phyloP scores from a whole-genome alignment of 2,888 invertebrate genomes.

The Mesorhabditis spiculigera region DNA sequence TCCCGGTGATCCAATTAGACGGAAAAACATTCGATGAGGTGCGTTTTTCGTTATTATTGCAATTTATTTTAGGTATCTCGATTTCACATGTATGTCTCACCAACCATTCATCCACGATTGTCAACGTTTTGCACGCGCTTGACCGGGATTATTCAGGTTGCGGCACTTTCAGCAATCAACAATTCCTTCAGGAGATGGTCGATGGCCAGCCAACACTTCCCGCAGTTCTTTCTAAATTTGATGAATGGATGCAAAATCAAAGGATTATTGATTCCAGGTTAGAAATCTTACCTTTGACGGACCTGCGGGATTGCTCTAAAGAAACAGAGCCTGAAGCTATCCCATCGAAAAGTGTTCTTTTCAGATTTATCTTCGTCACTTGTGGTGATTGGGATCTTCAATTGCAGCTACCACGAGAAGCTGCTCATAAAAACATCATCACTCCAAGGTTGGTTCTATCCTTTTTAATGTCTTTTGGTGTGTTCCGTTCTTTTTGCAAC shows the following conservation, averaged over 20 bases:
- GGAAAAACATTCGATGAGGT: slow-evolving; percentile 62
- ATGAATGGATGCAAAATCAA: slow-evolving; percentile 16
- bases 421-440: slow-evolving; percentile 27
- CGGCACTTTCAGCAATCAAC: not conserved
- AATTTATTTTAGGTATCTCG: slow-evolving; percentile 14
- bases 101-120: slow-evolving; percentile 62
- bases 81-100: slow-evolving; percentile 67
- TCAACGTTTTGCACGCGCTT: slow-evolving; percentile 64
- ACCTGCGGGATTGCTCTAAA: no score
- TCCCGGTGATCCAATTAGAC: slow-evolving; percentile 66
- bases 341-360: not conserved
- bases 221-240: slow-evolving; percentile 57
- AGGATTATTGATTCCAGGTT: slow-evolving; percentile 10
- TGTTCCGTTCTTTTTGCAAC: not conserved
- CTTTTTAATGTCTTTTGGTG: not conserved
- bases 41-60: not conserved
- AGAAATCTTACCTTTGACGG: not conserved
- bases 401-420: slow-evolving; percentile 17
- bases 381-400: slow-evolving; percentile 67
- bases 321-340: no score
- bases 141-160: slow-evolving; percentile 56
- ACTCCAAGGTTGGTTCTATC: slow-evolving; percentile 53
- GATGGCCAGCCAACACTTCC: slow-evolving; percentile 63
- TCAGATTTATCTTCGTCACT: slow-evolving; percentile 64
- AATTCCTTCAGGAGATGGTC: slow-evolving; percentile 62